These are phyloP conservation scores for Microtus oregoni DNA, from an alignment of 2,113 vertebrate species.

Conservation along the genomic window DNA sequence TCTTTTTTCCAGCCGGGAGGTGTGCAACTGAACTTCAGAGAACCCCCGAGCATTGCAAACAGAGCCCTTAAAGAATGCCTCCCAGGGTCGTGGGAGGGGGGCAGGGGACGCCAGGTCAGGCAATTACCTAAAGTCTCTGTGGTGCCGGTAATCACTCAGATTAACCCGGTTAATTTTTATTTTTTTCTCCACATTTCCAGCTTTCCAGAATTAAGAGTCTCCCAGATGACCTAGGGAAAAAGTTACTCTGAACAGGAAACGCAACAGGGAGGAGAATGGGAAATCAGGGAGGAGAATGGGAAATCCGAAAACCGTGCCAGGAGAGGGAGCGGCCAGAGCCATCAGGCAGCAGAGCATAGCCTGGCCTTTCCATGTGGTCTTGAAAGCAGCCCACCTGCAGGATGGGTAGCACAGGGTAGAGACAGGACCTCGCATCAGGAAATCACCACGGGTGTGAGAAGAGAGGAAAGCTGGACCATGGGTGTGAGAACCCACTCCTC, in stretches of 20 bases:
- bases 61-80: not conserved
- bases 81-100: not conserved
- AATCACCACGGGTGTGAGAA: not conserved
- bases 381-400: not conserved
- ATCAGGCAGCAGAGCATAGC: not conserved
- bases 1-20: not conserved
- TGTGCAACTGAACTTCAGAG: not conserved
- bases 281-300: conserved; percentile 71
- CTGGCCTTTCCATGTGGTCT: not conserved
- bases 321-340: conserved; percentile 19
- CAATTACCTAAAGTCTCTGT: not conserved
- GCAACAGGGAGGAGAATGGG: conserved; percentile 64
- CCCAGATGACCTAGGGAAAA: conserved; percentile 51
- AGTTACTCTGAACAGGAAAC: conserved; percentile 62
- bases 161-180: not conserved
- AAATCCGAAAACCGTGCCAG: conserved; percentile 63
- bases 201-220: conserved; percentile 62
- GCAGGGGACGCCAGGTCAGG: not conserved
- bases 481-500: not conserved
- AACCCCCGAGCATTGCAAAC: not conserved
- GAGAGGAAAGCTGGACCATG: conserved; percentile 20
- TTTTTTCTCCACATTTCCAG: conserved; percentile 32
- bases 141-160: not conserved
- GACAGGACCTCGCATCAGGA: not conserved
- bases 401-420: not conserved